phyloP scores from a whole-genome alignment of 2,888 invertebrate species.

The Drosophila anceps region DNA sequence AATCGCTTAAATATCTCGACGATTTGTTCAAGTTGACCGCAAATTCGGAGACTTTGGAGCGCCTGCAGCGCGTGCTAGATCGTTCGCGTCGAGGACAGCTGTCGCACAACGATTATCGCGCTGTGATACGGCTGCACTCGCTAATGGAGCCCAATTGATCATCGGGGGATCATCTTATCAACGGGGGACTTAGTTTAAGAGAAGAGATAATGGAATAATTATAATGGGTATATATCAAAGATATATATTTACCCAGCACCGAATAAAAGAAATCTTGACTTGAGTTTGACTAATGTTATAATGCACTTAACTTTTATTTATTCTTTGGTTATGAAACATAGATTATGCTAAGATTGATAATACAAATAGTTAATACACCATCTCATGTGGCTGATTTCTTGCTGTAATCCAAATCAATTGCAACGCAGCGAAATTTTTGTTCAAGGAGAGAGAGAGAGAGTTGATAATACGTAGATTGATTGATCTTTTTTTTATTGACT shows the following conservation, averaged over 20 bases:
- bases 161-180: constrained; percentile 17
- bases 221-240: constrained; percentile 48
- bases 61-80: constrained; percentile 74
- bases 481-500: constrained; percentile 50
- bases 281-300: constrained; percentile 43
- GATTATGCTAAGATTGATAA: constrained; percentile 39
- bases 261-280: constrained; percentile 51
- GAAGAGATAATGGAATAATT: constrained; percentile 30
- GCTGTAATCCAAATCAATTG: constrained; percentile 7
- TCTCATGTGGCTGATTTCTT: constrained; percentile 21
- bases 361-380: constrained; percentile 31
- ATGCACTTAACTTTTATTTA: constrained; percentile 55
- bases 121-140: constrained; percentile 79
- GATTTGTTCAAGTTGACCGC: constrained; percentile 65
- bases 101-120: constrained; percentile 84
- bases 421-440: not conserved
- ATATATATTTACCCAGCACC: constrained; percentile 52
- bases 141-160: constrained; percentile 62
- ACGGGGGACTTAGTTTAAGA: constrained; percentile 19
- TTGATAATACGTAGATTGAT: constrained; percentile 23
- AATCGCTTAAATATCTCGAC: constrained; percentile 81
- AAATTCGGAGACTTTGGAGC: constrained; percentile 61
- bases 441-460: constrained; percentile 14
- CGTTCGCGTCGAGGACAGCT: constrained; percentile 82
- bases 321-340: constrained; percentile 59